Conservation (phyloP, 2,888 invertebrate species). For the Heliconius ethilla region DNA sequence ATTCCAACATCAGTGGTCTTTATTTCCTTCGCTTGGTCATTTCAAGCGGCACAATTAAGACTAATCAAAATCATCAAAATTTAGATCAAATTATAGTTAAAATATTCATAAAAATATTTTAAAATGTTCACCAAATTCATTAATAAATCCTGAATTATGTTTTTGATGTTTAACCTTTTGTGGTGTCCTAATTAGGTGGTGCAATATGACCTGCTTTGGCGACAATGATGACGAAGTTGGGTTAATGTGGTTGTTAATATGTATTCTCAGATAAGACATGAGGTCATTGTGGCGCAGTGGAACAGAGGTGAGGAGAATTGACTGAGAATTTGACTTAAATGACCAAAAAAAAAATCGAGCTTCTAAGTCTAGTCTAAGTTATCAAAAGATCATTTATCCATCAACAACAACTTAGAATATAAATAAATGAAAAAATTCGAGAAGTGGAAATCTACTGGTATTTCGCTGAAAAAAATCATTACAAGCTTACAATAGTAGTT, state of each 20-base stretch:
- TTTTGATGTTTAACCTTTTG: slow-evolving; percentile 5
- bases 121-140: background rate
- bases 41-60: slow-evolving; percentile 1
- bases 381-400: too few species aligned
- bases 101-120: slow-evolving; percentile 12
- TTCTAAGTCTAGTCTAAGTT: too few species aligned
- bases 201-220: slow-evolving; percentile 16
- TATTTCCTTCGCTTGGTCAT: background rate
- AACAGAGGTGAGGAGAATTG: background rate
- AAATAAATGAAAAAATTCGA: too few species aligned
- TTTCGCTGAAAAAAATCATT: too few species aligned
- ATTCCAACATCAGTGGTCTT: background rate
- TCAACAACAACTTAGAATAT: too few species aligned
- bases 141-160: slow-evolving; percentile 14
- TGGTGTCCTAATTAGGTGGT: slow-evolving; percentile 6
- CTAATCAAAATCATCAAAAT: background rate
- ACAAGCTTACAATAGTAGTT: too few species aligned
- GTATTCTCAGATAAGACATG: background rate
- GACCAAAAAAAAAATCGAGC: too few species aligned
- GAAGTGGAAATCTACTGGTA: too few species aligned
- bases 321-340: too few species aligned
- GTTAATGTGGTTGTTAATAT: background rate
- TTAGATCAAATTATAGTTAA: background rate
- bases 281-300: background rate
- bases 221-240: slow-evolving; percentile 8